Evolutionary conservation across 2,113 vertebrate genomes (phyloP).

Genomic region (Neotoma lepida): DNA sequence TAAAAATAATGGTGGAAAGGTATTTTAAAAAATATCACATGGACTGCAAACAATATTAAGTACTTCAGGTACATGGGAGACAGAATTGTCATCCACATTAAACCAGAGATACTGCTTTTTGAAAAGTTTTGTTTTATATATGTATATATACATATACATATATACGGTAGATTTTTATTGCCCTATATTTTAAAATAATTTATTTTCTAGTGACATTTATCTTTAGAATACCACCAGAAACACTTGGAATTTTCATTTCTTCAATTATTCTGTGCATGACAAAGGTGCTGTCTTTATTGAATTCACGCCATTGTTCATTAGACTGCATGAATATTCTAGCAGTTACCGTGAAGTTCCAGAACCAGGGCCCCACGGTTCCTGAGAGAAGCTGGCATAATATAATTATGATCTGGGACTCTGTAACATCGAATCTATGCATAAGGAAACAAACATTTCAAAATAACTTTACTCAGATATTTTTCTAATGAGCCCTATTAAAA

Average conservation of each 20-base stretch:
- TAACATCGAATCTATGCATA: conserved; percentile 88
- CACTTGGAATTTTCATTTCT: conserved; percentile 25
- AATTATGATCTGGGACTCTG: conserved; percentile 89
- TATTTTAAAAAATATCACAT: conserved; percentile 43
- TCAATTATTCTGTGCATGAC: conserved; percentile 82
- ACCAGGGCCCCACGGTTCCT: conserved; percentile 83
- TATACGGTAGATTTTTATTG: conserved; percentile 71
- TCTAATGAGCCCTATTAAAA: conserved; percentile 42
- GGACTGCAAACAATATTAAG: conserved; percentile 49
- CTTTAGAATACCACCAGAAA: conserved; percentile 62
- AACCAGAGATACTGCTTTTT: conserved; percentile 56
- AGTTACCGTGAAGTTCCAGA: conserved; percentile 91
- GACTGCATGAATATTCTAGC: conserved; percentile 61
- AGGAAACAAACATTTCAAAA: conserved; percentile 84
- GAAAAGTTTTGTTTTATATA: conserved; percentile 36
- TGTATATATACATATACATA: not conserved
- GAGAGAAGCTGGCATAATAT: conserved; percentile 86
- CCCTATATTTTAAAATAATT: conserved; percentile 23
- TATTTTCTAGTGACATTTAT: conserved; percentile 54
- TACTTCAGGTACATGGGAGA: conserved; percentile 4
- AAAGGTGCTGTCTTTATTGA: conserved; percentile 81
- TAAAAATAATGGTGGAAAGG: conserved; percentile 84
- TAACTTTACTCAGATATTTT: conserved; percentile 70
- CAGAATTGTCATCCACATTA: conserved; percentile 39
- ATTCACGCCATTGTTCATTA: conserved; percentile 70